Evolutionary conservation across 2,797 vertebrate genomes (phyloP).

Genomic region (Zalophus californianus): DNA sequence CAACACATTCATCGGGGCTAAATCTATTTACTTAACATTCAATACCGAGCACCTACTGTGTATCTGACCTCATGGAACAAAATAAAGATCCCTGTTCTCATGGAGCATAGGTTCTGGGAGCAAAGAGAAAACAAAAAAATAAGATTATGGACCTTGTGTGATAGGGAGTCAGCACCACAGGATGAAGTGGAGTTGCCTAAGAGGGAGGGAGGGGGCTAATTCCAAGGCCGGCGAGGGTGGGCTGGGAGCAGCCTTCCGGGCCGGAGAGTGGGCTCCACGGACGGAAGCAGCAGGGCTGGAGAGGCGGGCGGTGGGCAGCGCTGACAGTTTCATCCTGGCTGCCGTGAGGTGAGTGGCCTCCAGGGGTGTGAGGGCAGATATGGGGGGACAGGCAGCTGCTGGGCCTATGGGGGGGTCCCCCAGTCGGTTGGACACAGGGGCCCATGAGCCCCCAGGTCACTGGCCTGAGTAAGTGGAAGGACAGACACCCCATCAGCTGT

Average conservation of each 20-base stretch:
- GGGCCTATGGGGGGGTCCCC: neutral
- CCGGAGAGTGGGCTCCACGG: neutral
- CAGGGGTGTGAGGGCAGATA: no score
- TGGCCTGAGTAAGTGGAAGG: neutral
- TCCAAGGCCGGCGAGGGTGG: neutral
- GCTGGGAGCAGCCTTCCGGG: neutral
- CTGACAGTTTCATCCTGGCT: neutral
- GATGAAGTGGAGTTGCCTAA: neutral
- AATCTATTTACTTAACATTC: neutral
- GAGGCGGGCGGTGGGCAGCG: neutral
- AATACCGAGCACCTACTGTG: neutral
- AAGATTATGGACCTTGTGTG: neutral
- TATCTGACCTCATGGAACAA: neutral
- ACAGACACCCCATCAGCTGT: neutral
- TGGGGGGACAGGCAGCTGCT: neutral
- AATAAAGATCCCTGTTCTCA: neutral
- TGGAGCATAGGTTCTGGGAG: neutral
- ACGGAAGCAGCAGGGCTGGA: neutral
- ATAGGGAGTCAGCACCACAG: neutral
- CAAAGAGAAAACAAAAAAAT: neutral
- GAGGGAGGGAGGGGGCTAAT: accelerated
- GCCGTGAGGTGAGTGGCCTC: neutral
- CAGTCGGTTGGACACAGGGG: no score
- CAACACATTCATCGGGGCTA: neutral
- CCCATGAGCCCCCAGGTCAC: neutral